Percentiles rank a stretch among this genome's conserved stretches.
phyloP scores from a whole-genome alignment of 2,888 invertebrate species.

The Ophion ventricosus region DNA sequence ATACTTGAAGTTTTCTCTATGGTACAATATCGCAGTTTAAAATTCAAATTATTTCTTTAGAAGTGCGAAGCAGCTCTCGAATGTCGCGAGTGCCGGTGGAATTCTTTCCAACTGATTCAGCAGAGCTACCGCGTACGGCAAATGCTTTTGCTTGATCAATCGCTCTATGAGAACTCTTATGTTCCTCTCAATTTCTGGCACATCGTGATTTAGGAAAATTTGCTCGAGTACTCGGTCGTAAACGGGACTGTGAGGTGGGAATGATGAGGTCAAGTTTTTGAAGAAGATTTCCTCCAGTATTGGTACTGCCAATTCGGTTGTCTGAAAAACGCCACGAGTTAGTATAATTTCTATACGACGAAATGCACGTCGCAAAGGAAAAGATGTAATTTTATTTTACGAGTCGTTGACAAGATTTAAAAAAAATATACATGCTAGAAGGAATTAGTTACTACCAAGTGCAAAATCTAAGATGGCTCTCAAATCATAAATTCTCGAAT shows the following conservation, averaged over 20 bases:
- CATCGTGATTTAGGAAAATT: constrained; percentile 77
- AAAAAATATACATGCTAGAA: no score
- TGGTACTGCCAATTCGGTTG: constrained; percentile 70
- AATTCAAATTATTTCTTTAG: constrained; percentile 67
- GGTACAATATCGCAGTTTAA: constrained; percentile 31
- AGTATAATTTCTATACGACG: not conserved
- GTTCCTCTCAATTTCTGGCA: constrained; percentile 74
- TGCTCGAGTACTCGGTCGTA: constrained; percentile 78
- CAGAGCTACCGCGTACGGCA: constrained; percentile 79
- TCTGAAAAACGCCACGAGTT: constrained; percentile 63
- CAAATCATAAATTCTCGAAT: no score
- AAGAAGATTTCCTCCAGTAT: constrained; percentile 79
- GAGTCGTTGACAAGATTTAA: no score
- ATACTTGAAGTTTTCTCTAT: constrained; percentile 21
- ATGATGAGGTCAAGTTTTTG: constrained; percentile 77
- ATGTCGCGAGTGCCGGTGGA: constrained; percentile 79
- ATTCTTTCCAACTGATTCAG: constrained; percentile 77
- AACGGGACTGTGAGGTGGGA: constrained; percentile 77
- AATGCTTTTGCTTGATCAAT: constrained; percentile 76
- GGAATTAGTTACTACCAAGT: no score
- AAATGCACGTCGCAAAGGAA: no score
- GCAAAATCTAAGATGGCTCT: no score
- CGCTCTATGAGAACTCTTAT: constrained; percentile 74
- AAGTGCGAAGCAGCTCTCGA: constrained; percentile 74
- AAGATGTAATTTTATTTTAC: no score